These are phyloP conservation scores for Chrysolina oricalcia DNA, from an alignment of 2,888 invertebrate genomes.

Conservation along the genomic window DNA sequence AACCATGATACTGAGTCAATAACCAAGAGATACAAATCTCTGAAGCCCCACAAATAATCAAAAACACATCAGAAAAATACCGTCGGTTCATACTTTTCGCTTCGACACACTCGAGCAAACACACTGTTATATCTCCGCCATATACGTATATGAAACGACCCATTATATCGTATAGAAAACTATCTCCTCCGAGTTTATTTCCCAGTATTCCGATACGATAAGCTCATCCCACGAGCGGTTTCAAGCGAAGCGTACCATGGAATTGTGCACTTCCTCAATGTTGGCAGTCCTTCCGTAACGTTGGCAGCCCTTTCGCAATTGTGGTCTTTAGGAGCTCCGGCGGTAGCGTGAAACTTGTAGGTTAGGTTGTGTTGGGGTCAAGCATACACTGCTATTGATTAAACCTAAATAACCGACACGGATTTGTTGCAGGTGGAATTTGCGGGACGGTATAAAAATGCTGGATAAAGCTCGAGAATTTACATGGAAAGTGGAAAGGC, in stretches of 20 bases:
- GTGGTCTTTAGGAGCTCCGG: conserved; percentile 45
- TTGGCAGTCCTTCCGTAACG: conserved; percentile 48
- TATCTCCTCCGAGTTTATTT: conserved; percentile 27
- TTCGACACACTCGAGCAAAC: conserved; percentile 25
- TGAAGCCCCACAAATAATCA: background rate
- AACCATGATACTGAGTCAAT: too few species aligned
- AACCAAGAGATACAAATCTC: too few species aligned
- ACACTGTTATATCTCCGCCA: conserved; percentile 27
- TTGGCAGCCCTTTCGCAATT: conserved; percentile 50
- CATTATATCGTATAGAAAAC: conserved; percentile 36
- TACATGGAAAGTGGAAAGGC: background rate
- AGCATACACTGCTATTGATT: conserved; percentile 15
- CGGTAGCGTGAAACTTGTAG: conserved; percentile 13
- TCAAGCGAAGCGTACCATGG: conserved; percentile 49
- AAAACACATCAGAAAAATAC: conserved; percentile 6
- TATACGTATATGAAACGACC: conserved; percentile 15
- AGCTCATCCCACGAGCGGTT: conserved; percentile 46
- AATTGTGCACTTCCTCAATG: conserved; percentile 55
- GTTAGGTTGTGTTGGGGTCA: conserved; percentile 21
- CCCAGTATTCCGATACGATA: conserved; percentile 35
- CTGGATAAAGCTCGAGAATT: background rate
- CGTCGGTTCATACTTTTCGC: conserved; percentile 12
- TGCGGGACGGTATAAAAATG: background rate
- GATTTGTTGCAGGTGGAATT: conserved; percentile 13
- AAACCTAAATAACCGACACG: background rate